These are phyloP conservation scores for human DNA, from an alignment of 2,113 vertebrate species.

Conservation along the genomic window GRCh38 chr12:53799501-53800000, in stretches of 20 bases:
- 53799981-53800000: background rate
- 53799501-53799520: background rate
- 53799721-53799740: background rate
- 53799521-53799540: background rate
- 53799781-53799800: background rate
- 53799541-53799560: background rate
- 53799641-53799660: background rate
- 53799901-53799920: background rate
- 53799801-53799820: background rate
- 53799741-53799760: background rate
- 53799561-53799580: background rate
- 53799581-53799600: background rate
- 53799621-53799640: background rate
- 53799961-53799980: background rate
- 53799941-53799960: background rate
- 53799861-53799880: background rate
- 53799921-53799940: background rate
- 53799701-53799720: background rate
- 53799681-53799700: background rate
- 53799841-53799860: background rate
- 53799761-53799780: background rate
- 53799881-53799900: background rate
- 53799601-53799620: background rate
- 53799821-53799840: background rate
- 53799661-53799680: background rate